Evolutionary conservation across 2,888 invertebrate species (phyloP).

Genomic region (Heliconius ethilla): DNA sequence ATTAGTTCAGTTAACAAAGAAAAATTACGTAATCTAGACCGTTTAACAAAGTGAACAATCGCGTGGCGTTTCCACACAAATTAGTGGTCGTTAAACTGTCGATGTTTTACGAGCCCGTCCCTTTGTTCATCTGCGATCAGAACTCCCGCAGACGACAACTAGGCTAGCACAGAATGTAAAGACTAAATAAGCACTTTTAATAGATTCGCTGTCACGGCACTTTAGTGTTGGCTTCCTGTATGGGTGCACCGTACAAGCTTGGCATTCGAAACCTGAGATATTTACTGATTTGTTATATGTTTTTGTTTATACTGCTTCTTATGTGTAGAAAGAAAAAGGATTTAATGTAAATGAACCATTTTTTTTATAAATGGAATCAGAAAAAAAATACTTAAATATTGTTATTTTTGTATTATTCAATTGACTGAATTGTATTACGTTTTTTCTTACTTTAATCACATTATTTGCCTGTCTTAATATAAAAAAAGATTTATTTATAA

Average conservation of each 20-base stretch:
- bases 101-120: conserved; percentile 40
- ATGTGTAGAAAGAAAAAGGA: too few species aligned
- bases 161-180: conserved; percentile 20
- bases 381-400: not conserved
- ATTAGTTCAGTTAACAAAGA: conserved; percentile 29
- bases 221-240: conserved; percentile 4
- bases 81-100: conserved; percentile 44
- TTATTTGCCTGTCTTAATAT: too few species aligned
- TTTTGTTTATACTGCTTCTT: not conserved
- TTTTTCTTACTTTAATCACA: too few species aligned
- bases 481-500: too few species aligned
- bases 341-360: not conserved
- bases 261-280: not conserved
- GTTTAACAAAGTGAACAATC: conserved; percentile 36
- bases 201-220: conserved; percentile 24
- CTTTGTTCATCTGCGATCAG: conserved; percentile 40
- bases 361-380: not conserved
- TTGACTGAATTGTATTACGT: not conserved
- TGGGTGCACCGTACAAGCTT: not conserved
- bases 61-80: conserved; percentile 32
- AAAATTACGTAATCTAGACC: conserved; percentile 32
- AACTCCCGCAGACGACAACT: conserved; percentile 24
- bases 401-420: not conserved
- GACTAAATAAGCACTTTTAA: conserved; percentile 32
- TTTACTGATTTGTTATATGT: not conserved